Conservation (phyloP, 2,888 invertebrate species). For the Idaea straminata region DNA sequence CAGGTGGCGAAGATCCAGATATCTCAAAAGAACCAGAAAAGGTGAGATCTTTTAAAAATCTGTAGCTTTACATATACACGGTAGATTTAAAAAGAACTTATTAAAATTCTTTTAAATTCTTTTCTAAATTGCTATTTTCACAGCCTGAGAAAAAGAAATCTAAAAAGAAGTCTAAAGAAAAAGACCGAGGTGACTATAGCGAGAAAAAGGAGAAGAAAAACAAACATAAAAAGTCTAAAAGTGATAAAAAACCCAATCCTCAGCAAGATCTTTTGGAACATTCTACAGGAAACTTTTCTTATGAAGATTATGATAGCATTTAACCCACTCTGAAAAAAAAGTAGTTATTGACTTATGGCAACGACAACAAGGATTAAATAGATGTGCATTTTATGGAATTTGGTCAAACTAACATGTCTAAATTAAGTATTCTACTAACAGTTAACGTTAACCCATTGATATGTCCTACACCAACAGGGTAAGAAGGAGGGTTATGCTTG, state of each 20-base stretch:
- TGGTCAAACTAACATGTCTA: constrained; percentile 12
- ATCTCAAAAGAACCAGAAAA: constrained; percentile 55
- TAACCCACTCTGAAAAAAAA: constrained; percentile 30
- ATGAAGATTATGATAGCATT: constrained; percentile 69
- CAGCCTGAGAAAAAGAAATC: constrained; percentile 78
- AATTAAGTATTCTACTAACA: not conserved
- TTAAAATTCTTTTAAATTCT: constrained; percentile 7
- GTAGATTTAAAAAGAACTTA: not conserved
- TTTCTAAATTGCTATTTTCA: constrained; percentile 12
- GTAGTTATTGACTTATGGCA: not conserved
- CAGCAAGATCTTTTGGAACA: constrained; percentile 71
- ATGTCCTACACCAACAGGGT: too few species aligned
- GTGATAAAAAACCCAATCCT: constrained; percentile 66
- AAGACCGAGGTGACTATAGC: constrained; percentile 74
- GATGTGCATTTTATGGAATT: constrained; percentile 12
- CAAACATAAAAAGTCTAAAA: constrained; percentile 76
- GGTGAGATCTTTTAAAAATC: constrained; percentile 37
- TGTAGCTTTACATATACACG: not conserved
- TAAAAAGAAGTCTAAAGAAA: constrained; percentile 76
- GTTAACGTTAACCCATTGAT: not conserved
- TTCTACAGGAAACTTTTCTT: constrained; percentile 44
- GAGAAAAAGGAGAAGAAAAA: constrained; percentile 80
- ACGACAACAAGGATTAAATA: not conserved
- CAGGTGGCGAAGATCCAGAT: constrained; percentile 73
- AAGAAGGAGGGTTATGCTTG: too few species aligned